Conservation (phyloP, 2,888 invertebrate species). For the Synergus gifuensis region DNA sequence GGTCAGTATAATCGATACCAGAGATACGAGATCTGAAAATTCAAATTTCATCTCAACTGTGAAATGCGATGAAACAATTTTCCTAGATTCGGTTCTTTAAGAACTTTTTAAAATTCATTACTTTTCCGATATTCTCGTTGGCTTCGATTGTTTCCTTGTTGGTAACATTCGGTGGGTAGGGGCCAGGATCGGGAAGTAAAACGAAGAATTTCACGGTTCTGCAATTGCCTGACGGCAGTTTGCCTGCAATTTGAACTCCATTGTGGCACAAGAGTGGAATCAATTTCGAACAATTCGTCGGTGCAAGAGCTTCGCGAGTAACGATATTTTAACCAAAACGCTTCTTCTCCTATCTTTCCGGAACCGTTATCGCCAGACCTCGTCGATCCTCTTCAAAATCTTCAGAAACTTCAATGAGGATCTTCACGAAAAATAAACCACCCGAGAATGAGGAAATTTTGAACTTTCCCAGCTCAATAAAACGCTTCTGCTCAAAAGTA, state of each 20-base stretch:
- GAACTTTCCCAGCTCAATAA: neutral
- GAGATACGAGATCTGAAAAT: neutral
- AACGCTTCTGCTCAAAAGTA: neutral
- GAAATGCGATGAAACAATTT: neutral
- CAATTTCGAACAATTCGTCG: slow-evolving; percentile 54
- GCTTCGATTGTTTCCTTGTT: slow-evolving; percentile 18
- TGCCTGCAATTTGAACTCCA: slow-evolving; percentile 53
- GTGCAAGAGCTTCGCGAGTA: slow-evolving; percentile 11
- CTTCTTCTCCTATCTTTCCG: neutral
- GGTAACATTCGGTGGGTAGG: slow-evolving; percentile 44
- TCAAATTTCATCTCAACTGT: neutral
- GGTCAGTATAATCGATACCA: neutral
- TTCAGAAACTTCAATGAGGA: neutral
- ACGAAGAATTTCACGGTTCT: slow-evolving; percentile 11
- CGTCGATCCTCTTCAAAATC: neutral
- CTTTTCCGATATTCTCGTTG: slow-evolving; percentile 24
- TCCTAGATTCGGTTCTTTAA: neutral
- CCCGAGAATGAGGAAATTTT: neutral
- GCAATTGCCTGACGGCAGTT: slow-evolving; percentile 54
- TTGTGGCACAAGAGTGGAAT: slow-evolving; percentile 55
- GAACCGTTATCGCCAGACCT: neutral
- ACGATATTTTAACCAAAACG: neutral
- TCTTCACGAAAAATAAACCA: neutral
- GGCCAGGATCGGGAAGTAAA: slow-evolving; percentile 4
- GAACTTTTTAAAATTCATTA: slow-evolving; percentile 14